A percentile compares a stretch with the other conserved stretches of the same genome.
Evolutionary conservation across 2,888 invertebrate genomes (phyloP).

Genomic region (Elysia crispata): DNA sequence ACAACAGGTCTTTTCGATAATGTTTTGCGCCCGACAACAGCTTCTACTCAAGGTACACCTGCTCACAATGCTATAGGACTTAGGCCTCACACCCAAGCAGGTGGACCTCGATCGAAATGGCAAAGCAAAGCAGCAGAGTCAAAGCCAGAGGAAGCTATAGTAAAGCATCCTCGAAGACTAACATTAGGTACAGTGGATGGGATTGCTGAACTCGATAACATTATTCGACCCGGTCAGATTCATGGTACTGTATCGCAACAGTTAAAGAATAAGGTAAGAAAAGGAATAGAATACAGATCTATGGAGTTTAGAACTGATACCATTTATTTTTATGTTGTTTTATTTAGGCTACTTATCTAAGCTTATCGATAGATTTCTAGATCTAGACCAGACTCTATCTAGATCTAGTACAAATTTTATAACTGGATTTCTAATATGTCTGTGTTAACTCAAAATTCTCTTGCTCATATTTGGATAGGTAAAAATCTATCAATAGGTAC

Average conservation of each 20-base stretch:
- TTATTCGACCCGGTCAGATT: slow-evolving; percentile 59
- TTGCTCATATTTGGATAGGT: no score
- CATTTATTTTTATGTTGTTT: no score
- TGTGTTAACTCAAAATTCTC: no score
- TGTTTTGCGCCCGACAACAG: slow-evolving; percentile 66
- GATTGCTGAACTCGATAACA: slow-evolving; percentile 62
- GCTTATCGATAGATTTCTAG: no score
- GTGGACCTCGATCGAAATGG: slow-evolving; percentile 60
- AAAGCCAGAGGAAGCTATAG: slow-evolving; percentile 57
- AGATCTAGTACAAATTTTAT: no score
- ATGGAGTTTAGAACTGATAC: no score
- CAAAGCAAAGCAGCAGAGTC: slow-evolving; percentile 53
- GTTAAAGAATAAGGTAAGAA: slow-evolving; percentile 67
- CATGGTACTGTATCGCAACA: slow-evolving; percentile 59
- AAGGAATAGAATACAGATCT: no score
- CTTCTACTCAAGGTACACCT: slow-evolving; percentile 54
- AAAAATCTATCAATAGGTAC: no score
- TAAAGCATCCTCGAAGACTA: slow-evolving; percentile 65
- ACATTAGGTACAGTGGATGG: slow-evolving; percentile 72
- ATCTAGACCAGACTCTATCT: no score
- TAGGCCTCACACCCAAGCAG: slow-evolving; percentile 71
- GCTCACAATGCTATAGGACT: slow-evolving; percentile 48
- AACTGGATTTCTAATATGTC: no score
- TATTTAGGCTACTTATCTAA: no score
- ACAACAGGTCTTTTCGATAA: slow-evolving; percentile 70